Conservation (phyloP, 2,113 vertebrate species). For the Choloepus hoffmanni region DNA sequence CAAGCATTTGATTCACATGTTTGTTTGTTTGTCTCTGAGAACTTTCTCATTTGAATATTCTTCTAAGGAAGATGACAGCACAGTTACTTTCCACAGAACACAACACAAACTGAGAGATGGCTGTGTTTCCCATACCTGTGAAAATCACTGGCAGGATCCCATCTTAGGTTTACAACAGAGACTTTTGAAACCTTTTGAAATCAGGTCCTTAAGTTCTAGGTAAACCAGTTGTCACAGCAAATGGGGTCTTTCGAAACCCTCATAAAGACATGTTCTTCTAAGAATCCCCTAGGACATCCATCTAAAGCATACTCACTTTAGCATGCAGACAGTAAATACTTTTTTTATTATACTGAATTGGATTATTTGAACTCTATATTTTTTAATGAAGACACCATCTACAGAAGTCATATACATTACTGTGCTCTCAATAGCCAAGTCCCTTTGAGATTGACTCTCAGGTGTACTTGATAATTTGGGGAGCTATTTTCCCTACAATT, state of each 20-base stretch:
- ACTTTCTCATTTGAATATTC: conserved; percentile 6
- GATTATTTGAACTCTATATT: background rate
- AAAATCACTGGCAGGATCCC: conserved; percentile 6
- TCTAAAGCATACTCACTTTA: background rate
- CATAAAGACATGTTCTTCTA: background rate
- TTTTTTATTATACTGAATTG: background rate
- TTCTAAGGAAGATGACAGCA: conserved; percentile 12
- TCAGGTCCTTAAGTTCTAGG: background rate
- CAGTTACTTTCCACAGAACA: background rate
- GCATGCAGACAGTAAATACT: background rate
- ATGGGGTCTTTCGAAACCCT: background rate
- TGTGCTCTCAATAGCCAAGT: conserved; percentile 19
- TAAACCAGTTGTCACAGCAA: background rate
- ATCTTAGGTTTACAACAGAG: background rate
- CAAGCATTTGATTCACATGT: background rate
- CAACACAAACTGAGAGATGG: background rate
- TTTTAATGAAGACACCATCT: conserved; percentile 30
- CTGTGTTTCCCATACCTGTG: background rate
- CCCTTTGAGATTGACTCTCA: background rate
- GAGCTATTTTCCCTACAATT: conserved; percentile 36
- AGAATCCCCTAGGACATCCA: background rate
- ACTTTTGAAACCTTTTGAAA: background rate
- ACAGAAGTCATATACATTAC: conserved; percentile 40
- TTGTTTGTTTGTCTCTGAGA: conserved; percentile 23
- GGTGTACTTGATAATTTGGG: conserved; percentile 21